Evolutionary conservation across 2,888 invertebrate species (phyloP).

Genomic region (Eristalis tenax): DNA sequence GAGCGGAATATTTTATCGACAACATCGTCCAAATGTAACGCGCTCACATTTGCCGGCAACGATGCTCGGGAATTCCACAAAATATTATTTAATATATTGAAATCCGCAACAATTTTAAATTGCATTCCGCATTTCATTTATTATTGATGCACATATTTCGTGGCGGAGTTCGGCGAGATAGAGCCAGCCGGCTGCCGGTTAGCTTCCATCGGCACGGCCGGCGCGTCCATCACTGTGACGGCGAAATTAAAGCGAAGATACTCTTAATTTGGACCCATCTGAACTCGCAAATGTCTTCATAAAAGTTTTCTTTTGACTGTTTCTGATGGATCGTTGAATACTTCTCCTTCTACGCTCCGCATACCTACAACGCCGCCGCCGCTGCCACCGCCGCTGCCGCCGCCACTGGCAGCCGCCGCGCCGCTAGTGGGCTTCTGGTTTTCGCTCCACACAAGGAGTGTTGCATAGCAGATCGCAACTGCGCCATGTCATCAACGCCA

Average conservation of each 20-base stretch:
- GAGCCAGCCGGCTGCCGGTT: not conserved
- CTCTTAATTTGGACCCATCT: constrained; percentile 67
- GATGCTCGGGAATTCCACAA: constrained; percentile 53
- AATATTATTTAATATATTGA: constrained; percentile 71
- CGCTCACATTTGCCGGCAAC: constrained; percentile 8
- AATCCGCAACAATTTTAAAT: constrained; percentile 65
- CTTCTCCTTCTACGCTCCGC: constrained; percentile 65
- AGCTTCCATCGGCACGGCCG: constrained; percentile 18
- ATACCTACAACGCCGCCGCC: constrained; percentile 42
- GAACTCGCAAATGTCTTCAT: constrained; percentile 69
- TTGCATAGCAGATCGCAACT: constrained; percentile 63
- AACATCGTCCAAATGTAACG: not conserved
- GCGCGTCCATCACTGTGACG: constrained; percentile 55
- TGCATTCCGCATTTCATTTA: constrained; percentile 70
- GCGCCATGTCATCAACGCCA: constrained; percentile 69
- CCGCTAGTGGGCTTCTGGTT: constrained; percentile 5
- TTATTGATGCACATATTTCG: constrained; percentile 70
- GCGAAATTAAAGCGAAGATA: constrained; percentile 65
- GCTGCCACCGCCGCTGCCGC: not conserved
- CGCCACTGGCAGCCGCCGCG: too few species aligned
- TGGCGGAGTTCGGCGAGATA: constrained; percentile 14
- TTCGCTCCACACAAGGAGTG: constrained; percentile 34
- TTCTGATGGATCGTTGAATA: constrained; percentile 67
- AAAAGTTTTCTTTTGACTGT: constrained; percentile 57
- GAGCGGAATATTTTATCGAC: not conserved